A percentile compares a stretch with the other conserved stretches of the same genome.
Conservation (phyloP, 2,888 invertebrate species). For the Caenorhabditis zanzibari region DNA sequence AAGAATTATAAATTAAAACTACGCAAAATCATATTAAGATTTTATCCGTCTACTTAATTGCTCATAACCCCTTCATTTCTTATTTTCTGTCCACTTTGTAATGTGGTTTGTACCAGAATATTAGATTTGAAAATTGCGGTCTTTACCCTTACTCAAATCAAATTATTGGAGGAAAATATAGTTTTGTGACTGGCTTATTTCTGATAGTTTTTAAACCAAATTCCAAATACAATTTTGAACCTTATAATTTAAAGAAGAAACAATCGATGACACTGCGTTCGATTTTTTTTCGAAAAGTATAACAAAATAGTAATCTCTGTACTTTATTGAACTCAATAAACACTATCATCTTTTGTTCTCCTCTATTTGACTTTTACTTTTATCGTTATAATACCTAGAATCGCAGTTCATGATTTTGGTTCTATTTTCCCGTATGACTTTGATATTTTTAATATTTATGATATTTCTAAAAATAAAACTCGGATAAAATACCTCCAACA, state of each 20-base stretch:
- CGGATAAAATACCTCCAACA: neutral
- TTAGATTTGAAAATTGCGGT: too few species aligned
- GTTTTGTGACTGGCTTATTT: neutral
- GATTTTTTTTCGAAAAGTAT: neutral
- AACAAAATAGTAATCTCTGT: neutral
- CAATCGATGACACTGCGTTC: slow-evolving; percentile 4
- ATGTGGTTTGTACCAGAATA: too few species aligned
- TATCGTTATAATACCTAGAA: too few species aligned
- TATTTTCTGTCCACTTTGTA: too few species aligned
- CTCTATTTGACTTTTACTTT: neutral
- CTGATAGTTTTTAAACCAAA: too few species aligned
- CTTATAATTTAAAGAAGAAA: slow-evolving; percentile 4
- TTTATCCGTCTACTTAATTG: neutral
- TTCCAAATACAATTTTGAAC: neutral
- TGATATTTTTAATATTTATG: neutral
- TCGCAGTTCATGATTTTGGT: too few species aligned
- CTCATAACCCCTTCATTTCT: neutral
- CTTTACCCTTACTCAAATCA: too few species aligned
- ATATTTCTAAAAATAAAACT: neutral
- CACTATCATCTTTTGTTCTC: neutral
- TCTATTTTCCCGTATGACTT: neutral
- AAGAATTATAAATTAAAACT: slow-evolving; percentile 2
- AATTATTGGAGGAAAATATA: neutral
- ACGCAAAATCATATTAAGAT: neutral
- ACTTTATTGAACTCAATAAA: neutral